These are phyloP conservation scores for Drosophila colorata DNA, from an alignment of 2,888 invertebrate genomes.

Conservation along the genomic window DNA sequence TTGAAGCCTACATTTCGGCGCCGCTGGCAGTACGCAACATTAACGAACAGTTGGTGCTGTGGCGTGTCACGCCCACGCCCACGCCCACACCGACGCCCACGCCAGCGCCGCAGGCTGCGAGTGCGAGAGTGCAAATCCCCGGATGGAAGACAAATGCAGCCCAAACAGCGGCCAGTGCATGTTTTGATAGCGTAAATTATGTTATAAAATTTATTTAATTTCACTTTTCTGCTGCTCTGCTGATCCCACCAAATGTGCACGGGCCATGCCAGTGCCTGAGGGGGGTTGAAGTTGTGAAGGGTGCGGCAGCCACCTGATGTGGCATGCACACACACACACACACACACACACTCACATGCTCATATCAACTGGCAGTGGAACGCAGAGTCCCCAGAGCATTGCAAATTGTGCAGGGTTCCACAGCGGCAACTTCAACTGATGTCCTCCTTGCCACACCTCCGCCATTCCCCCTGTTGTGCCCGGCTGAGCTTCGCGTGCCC, in stretches of 20 bases:
- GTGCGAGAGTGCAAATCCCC: constrained; percentile 48
- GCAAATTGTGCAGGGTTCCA: constrained; percentile 60
- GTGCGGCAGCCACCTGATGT: constrained; percentile 12
- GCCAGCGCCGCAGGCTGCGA: background rate
- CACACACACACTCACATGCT: background rate
- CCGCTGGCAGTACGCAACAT: constrained; percentile 52
- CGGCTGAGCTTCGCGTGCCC: constrained; percentile 50
- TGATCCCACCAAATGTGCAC: constrained; percentile 47
- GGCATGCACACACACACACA: constrained; percentile 15
- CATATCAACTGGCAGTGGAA: background rate
- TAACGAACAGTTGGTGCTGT: constrained; percentile 35
- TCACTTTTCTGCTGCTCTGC: constrained; percentile 62
- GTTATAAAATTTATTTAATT: constrained; percentile 81
- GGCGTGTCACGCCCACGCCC: constrained; percentile 1
- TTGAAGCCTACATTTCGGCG: constrained; percentile 74
- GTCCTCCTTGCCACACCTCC: constrained; percentile 2
- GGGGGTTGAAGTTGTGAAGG: background rate
- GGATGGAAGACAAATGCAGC: constrained; percentile 52
- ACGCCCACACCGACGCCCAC: background rate
- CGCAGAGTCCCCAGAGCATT: constrained; percentile 62
- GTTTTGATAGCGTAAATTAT: constrained; percentile 81
- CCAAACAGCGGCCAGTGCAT: constrained; percentile 51
- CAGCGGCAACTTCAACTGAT: constrained; percentile 18
- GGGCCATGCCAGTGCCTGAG: constrained; percentile 47
- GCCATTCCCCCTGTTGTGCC: background rate